Percentiles rank a stretch among this genome's conserved stretches.
Conservation (phyloP, 2,113 vertebrate species). For the Boleophthalmus pectinirostris region DNA sequence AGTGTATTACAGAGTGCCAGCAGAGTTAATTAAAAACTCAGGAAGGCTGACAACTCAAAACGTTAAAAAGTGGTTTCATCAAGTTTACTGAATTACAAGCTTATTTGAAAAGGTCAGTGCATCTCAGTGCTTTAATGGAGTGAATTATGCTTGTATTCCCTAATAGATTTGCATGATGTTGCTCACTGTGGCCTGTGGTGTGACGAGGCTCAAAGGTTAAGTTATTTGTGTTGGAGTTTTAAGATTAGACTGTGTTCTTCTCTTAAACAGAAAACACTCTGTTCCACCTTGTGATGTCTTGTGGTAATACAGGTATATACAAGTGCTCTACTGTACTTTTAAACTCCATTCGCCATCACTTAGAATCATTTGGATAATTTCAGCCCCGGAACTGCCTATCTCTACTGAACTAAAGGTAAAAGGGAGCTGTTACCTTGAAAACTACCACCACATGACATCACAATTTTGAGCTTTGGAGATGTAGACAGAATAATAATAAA, state of each 20-base stretch:
- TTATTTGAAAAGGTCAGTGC: slow-evolving; percentile 41
- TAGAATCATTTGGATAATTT: too few species aligned
- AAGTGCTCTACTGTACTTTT: too few species aligned
- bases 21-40: slow-evolving; percentile 12
- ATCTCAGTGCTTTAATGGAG: slow-evolving; percentile 33
- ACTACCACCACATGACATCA: too few species aligned
- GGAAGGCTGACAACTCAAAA: slow-evolving; percentile 7
- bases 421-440: too few species aligned
- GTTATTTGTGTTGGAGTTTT: slow-evolving; percentile 13
- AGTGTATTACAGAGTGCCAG: background rate
- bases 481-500: too few species aligned
- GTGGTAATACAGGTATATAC: too few species aligned
- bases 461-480: too few species aligned
- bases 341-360: too few species aligned
- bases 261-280: too few species aligned
- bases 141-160: slow-evolving; percentile 30
- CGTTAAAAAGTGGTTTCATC: slow-evolving; percentile 24
- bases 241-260: background rate
- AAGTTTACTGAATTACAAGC: slow-evolving; percentile 41
- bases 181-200: slow-evolving; percentile 19
- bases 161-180: slow-evolving; percentile 35
- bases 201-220: slow-evolving; percentile 4
- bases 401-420: too few species aligned
- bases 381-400: too few species aligned
- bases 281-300: too few species aligned